Base-by-base conservation (phyloP, 2,888 invertebrate species). In the Neoaliturus tenellus region DNA sequence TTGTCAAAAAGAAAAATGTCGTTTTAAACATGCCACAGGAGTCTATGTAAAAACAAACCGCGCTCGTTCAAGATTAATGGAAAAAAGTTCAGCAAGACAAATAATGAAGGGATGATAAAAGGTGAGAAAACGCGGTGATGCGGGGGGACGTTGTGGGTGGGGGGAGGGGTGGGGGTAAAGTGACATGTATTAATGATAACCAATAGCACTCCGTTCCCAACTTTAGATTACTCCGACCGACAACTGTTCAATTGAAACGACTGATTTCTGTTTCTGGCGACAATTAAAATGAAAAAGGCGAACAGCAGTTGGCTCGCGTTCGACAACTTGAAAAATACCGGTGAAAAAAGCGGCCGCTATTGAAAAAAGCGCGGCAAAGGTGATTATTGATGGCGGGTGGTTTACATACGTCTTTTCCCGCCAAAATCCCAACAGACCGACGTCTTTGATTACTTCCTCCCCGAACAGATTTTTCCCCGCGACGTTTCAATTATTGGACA, bases 401-500 rank as follows among this genome's bases (percentile, higher is more conserved):
- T 78, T 78, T 78, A 78, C 78, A 78, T 78, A 55, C 78, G 55
- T 78, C 78, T 78, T 78, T 33, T 51, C 55, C 55, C 78, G 55
- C 55, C 78, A 35, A 78, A 78, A 78, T 55, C 78, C 78, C 78
- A 78, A 35, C 78, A 78, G 78, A 35, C 48, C 78, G 78, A 78
- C 78, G 35, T 78, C 78, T 78, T 78, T 78, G 78, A 78, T 78
- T 78, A 78, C 78, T 78, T 78, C 78, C 78, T 44, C n/a, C 41
- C 78, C 55, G 31, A 31, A 35, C 51, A 39, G 73, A 82, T 82
- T 82, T 82, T 73, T 82, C 73, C 82, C 39, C 71, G 71, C 55
- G 82, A 82, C 82, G 55, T 82, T 82, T 82, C 82, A 82, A 82
- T 82, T 82, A 82, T 82, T 73, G 82, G 73, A 82, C 73, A 51